Base-by-base conservation (phyloP, 2,888 invertebrate species). In the Aspidiotus destructor region DNA sequence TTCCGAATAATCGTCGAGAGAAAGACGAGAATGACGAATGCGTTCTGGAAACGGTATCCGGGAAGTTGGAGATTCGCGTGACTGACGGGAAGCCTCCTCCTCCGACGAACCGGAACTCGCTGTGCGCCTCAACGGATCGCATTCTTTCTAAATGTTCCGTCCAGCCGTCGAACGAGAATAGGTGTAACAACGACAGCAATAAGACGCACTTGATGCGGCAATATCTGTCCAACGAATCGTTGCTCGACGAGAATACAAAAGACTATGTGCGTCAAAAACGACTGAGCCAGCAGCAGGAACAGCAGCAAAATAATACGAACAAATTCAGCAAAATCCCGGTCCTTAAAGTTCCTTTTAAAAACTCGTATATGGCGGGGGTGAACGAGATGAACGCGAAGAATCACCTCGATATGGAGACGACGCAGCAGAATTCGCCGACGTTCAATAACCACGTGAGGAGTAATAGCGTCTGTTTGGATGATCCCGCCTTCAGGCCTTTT, bases 51-150 rank as follows among this genome's bases (percentile, higher is more conserved):
- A 80, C 81, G 70, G 86, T 90, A 17, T 89, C 89, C 69, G 88
- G 88, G 58, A 84, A 89, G 60, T 81, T 92, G 63, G 91, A 92
- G 80, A 92, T 92, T 68, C 83, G 91, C 64, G 89, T 92, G 67
- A 57, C 75, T 41, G 76, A 76, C 54, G 71, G 75, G n/a, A 52
- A 64, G 48, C 41, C 62, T 17, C 16, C 58, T 13, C 11, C 58
- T 8, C 16, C 58, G 17, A 10, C 61, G 8, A 48, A 41, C 9
- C 57, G 61, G 44, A 62, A 69, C 44, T 62, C 54, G 15, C 48
- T 61, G 15, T 68, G 68, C 42, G 44, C 68, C 8, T 40, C 60
- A n/a, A 57, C 68, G 16, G 52, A 41, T 53, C 48, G 53, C 48
- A 28, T 57, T 58, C 41, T 65, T 17, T 44, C 57, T 28, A 65